Evolutionary conservation across 1,140 invertebrate genomes (phyloP), one percentile per base, ranked within the genome.

Genomic region (Zeugodacus cucurbitae): DNA sequence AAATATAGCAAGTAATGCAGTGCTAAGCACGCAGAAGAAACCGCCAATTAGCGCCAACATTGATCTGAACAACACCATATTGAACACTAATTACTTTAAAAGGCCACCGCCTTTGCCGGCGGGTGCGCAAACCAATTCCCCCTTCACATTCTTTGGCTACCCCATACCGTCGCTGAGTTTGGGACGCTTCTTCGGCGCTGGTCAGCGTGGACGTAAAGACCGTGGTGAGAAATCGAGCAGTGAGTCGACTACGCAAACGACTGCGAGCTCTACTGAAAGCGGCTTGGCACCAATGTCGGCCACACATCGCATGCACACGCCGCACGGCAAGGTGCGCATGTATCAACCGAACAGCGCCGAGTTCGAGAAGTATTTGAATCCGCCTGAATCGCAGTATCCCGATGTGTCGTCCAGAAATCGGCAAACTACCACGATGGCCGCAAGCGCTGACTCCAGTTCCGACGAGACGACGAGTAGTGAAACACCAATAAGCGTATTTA

Each of bases 111-210:
- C 91, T 88, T 92, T 93, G 17, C 90, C 90, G 4, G 88, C 89
- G 48, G 62, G 91, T 29, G 87, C 91, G 54, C 94, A 94, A 90
- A 90, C 91, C 48, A 91, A 94, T 14, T 94, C 94, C 88, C 93
- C 96, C 1, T 97, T 97, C 90, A 97, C 97, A 22, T 97, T 98
- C 90, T 98, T 98, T 90, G 97, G 97, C 0, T 95, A 97, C 89
- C 97, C 97, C 0, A 90, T 98, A 86, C 96, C 97, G 5, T 95
- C 95, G 87, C 91, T 97, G n/a, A 92, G 91, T 86, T 62, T 93
- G 87, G 91, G 92, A 34, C 89, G 92, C 41, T 93, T 93, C 88
- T 93, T 93, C 64, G 91, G 92, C 3, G 90, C 91, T 48, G 91
- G 91, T 1, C 89, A 92, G 20, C 90, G 92, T 1, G 91, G 91